phyloP scores from a whole-genome alignment of 2,113 vertebrate genomes.

The Ascaphus truei region DNA sequence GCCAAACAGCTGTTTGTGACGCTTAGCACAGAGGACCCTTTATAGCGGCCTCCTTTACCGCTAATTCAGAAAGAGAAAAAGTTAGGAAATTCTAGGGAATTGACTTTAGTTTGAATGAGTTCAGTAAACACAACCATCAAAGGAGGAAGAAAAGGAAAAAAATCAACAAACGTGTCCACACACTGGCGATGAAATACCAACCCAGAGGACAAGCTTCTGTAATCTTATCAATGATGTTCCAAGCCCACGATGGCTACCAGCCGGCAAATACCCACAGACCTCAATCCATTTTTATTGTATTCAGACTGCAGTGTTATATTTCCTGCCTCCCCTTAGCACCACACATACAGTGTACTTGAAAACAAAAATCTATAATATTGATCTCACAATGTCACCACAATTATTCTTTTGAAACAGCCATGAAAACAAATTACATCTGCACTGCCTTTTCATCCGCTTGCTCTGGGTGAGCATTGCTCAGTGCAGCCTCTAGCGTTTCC shows the following conservation, averaged over 20 bases:
- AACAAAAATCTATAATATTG: constrained; percentile 99
- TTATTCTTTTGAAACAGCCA: constrained; percentile 99
- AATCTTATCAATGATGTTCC: constrained; percentile 90
- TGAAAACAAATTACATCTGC: constrained; percentile 99
- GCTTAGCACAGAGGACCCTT: too few relatives aligned
- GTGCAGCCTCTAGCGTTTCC: constrained; percentile 71
- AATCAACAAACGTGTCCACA: constrained; percentile 52
- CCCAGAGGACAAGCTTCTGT: constrained; percentile 82
- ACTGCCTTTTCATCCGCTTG: constrained; percentile 98
- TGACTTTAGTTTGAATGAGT: constrained; percentile 41
- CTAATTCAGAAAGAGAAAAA: constrained; percentile 22
- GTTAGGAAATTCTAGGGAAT: constrained; percentile 14
- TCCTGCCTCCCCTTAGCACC: constrained; percentile 94
- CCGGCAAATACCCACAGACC: constrained; percentile 86
- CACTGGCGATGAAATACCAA: constrained; percentile 58
- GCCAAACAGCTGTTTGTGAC: too few relatives aligned
- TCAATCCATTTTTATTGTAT: constrained; percentile 99
- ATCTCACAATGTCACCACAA: constrained; percentile 98
- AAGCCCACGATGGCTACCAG: constrained; percentile 83
- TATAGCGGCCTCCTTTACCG: not conserved
- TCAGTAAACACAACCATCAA: constrained; percentile 60
- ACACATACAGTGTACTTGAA: constrained; percentile 98
- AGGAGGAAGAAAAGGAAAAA: constrained; percentile 52
- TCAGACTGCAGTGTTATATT: constrained; percentile 92
- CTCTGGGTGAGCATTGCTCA: constrained; percentile 95